Base-by-base conservation (phyloP, 1,140 invertebrate genomes). In the Drosophila auraria region DNA sequence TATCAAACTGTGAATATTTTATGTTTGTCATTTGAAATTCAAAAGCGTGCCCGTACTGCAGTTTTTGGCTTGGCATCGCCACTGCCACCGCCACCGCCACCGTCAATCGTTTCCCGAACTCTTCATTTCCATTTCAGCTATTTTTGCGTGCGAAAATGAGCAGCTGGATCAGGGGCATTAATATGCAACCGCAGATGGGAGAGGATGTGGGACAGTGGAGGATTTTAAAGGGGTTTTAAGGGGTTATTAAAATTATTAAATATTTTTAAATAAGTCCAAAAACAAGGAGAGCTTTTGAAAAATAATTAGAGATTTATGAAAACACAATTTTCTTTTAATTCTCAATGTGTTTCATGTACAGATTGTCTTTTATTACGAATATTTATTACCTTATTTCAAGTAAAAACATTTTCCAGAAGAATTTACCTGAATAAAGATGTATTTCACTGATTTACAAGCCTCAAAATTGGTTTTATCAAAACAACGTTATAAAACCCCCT, bases 1-100 rank as follows among this genome's bases (percentile, higher is more conserved):
- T 86, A 84, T 81, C 82, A 84, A 81, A 81, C 78, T 80, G 75
- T 84, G 82, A 75, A 84, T 84, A 84, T 84, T 84, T 84, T 84
- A 84, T 68, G 73, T 70, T 83, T 84, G 82, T 84, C 82, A 86
- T 86, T 86, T 84, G 82, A 86, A 83, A 84, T 84, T 84, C 78
- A 81, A 84, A 84, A 81, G 82, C 82, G 78, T 79, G 76, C 63
- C 69, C 44, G 44, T 36, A 49, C 30, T 59, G 54, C 77, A 64
- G 45, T 44, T 44, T 64, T 50, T 25, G 57, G 53, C 33, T 56
- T 56, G 54, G 58, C 36, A 53, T 56, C 63, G 65, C 47, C 33
- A 30, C 33, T 36, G 38, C 38, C 38, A 40, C 12, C 12, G 36
- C 53, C 53, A 23, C 53, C 60, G 45, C 36, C 44, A 23, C 53